Evolutionary conservation across 2,888 invertebrate genomes (phyloP).

Genomic region (Drosophila mayaguana): DNA sequence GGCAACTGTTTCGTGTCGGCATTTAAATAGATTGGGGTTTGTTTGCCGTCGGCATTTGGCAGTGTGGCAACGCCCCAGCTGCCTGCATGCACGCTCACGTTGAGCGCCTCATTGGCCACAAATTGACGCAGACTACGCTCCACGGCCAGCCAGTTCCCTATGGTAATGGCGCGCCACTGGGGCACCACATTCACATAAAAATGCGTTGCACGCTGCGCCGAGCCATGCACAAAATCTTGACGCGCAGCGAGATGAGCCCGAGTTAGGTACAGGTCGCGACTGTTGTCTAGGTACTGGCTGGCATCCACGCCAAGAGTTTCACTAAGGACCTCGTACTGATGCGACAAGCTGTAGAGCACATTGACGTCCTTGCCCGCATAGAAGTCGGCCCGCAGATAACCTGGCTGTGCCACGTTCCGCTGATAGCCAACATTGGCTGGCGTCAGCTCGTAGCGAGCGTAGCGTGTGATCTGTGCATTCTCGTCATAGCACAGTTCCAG

Average conservation of each 20-base stretch:
- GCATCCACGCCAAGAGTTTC: constrained; percentile 79
- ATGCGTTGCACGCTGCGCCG: constrained; percentile 86
- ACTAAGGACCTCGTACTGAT: constrained; percentile 82
- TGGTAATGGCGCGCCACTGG: constrained; percentile 87
- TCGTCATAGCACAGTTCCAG: constrained; percentile 85
- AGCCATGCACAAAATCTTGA: constrained; percentile 85
- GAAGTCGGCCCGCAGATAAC: constrained; percentile 81
- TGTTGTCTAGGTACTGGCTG: constrained; percentile 57
- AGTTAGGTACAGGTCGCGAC: constrained; percentile 74
- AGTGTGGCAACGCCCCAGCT: constrained; percentile 86
- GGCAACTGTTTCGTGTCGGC: constrained; percentile 83
- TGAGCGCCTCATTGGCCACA: constrained; percentile 79
- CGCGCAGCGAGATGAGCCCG: constrained; percentile 86
- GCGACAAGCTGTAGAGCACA: constrained; percentile 77
- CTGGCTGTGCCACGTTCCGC: constrained; percentile 81
- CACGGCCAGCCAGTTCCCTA: constrained; percentile 86
- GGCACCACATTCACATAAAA: constrained; percentile 86
- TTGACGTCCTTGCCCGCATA: constrained; percentile 81
- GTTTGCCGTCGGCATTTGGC: constrained; percentile 83
- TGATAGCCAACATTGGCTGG: constrained; percentile 85
- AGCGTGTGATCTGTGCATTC: constrained; percentile 82
- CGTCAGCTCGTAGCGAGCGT: constrained; percentile 83
- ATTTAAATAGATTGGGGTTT: constrained; percentile 81
- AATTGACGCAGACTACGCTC: constrained; percentile 85
- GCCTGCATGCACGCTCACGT: constrained; percentile 86